Evolutionary conservation across 2,888 invertebrate species (phyloP).

Genomic region (Pyralis farinalis): DNA sequence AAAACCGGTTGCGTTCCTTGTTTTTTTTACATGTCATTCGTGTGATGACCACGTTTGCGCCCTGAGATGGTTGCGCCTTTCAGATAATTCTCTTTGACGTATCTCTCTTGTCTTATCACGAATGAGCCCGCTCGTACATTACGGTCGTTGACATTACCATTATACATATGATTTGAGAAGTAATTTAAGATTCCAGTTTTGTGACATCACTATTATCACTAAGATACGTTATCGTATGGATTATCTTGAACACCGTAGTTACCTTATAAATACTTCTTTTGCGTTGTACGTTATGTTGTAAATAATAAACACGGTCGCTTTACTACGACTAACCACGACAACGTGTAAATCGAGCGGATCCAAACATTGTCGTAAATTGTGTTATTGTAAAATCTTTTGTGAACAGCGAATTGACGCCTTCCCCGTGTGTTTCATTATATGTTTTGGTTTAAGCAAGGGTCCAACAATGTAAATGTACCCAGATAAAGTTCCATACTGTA

Average conservation of each 20-base stretch:
- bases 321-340: background rate
- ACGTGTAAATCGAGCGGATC: background rate
- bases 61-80: conserved; percentile 12
- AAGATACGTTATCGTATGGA: background rate
- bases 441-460: conserved; percentile 54
- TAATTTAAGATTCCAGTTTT: background rate
- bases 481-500: conserved; percentile 78
- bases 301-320: background rate
- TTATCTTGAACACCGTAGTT: background rate
- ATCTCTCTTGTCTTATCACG: conserved; percentile 4
- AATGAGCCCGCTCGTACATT: conserved; percentile 2
- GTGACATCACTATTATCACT: too few species aligned
- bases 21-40: too few species aligned
- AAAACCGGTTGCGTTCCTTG: too few species aligned
- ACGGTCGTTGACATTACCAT: conserved; percentile 13
- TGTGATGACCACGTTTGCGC: too few species aligned
- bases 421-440: conserved; percentile 38
- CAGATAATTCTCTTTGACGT: conserved; percentile 5
- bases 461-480: conserved; percentile 60
- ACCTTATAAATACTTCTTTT: background rate
- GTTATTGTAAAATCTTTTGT: conserved; percentile 34
- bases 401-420: conserved; percentile 55
- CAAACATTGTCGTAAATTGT: conserved; percentile 1
- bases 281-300: conserved; percentile 5
- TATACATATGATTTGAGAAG: background rate